Base-by-base conservation (phyloP, 2,888 invertebrate species). In the Archaeoteleia sp. region DNA sequence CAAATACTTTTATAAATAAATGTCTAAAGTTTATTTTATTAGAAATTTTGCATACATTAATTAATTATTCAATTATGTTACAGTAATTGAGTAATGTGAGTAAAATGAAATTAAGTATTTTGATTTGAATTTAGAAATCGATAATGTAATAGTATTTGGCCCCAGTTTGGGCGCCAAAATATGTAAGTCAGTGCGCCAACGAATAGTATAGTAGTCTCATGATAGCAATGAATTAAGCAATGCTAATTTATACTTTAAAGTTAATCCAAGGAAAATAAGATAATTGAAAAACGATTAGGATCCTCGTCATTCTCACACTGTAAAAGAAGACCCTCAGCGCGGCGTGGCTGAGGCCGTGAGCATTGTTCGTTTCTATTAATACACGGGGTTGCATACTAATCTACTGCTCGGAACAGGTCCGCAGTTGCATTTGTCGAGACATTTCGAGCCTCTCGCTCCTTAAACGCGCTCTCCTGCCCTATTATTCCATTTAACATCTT, bases 331-430 rank as follows among this genome's bases (percentile, higher is more conserved):
- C 69, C 15, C 68, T 71, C 63, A 70, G 73, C 71, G 72, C 69
- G 58, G 71, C 77, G 42, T 58, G 67, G 74, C 72, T 74, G 78
- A 78, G 76, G 75, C 78, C 79, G 76, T 79, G 79, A 82, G 82
- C 81, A 82, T 82, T 82, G 82, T 82, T 82, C 80, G 78, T 74
- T 78, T 79, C 82, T 82, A 82, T 82, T 81, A 82, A 82, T 82
- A 81, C 78, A 78, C 76, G 77, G 77, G 79, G 76, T 80, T 82
- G 81, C 81, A 82, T 79, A 81, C 80, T 81, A 81, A 81, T 82
- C 78, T 79, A 74, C 77, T 74, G 74, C 62, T 70, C 61, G 60
- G 67, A 66, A 74, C 66, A 66, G 61, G 54, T 55, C 54, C 65
- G 68, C 72, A 66, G 74, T 74, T 75, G 77, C 75, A 75, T 77